Base-by-base conservation (phyloP, 2,888 invertebrate genomes). In the Agrochola lychnidis region DNA sequence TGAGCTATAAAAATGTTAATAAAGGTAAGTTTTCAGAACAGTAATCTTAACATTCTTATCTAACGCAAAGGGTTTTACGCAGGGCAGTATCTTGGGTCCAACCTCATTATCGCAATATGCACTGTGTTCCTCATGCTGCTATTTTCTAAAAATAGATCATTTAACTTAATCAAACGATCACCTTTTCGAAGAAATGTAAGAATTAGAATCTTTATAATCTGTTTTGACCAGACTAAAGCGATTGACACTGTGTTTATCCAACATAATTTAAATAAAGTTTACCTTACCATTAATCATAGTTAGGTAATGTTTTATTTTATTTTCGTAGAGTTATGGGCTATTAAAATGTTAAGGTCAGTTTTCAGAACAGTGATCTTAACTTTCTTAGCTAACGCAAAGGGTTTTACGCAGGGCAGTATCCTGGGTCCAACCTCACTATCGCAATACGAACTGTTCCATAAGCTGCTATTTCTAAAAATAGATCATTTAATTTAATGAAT, bases 351-450 rank as follows among this genome's bases (percentile, higher is more conserved):
- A n/a, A 45, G 7, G 19, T 42, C 22, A n/a, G 1, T 53, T 30
- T 12, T 40, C 10, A 9, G 10, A 36, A 0, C 36, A 12, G 12
- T 16, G 16, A 36, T 51, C 7, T 6, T 5, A 40, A 48, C 6
- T 3, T 51, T n/a, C 9, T 40, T 12, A 14, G 14, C 9, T 14
- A 19, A 51, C 16, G 4, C 5, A 79, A 53, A 78, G 22, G 25
- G 42, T 4, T 42, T 76, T 30, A 5, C 45, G 9, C 63, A 59
- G 36, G 82, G 82, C 19, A 81, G 36, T 42, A 57, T 63, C 25
- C 1, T 76, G 0, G 42, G 62, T 2, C 62, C 51, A 30, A 57
- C 57, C 2, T 14, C 5, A 30, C 19, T 25, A 7, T 56, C 2
- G 19, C 5, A 42, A n/a, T 19, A 51, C 6, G 16, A 9, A 30